Evolutionary conservation across 2,888 invertebrate genomes (phyloP).

Genomic region (Phyto melanocephala): DNA sequence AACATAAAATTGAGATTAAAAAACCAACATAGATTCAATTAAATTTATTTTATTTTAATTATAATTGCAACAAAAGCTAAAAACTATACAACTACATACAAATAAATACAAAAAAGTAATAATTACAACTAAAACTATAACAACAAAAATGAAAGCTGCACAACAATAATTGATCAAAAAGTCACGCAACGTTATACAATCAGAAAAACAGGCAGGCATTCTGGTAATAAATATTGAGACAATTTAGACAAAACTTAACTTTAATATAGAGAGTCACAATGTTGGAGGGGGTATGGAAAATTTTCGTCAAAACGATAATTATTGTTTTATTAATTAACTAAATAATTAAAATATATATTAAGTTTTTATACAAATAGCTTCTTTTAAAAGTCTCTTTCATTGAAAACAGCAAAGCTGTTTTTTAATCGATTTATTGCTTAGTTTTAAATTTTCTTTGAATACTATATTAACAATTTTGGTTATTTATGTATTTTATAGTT

Average conservation of each 20-base stretch:
- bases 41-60: conserved; percentile 59
- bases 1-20: conserved; percentile 39
- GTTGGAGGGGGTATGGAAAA: too few relatives aligned
- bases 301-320: too few relatives aligned
- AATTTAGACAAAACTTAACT: conserved; percentile 31
- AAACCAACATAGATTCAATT: conserved; percentile 51
- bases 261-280: too few relatives aligned
- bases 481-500: too few relatives aligned
- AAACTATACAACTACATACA: not conserved
- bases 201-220: conserved; percentile 16
- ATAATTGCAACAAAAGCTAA: conserved; percentile 39
- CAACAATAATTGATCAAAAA: conserved; percentile 64
- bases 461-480: too few relatives aligned
- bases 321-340: too few relatives aligned
- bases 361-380: too few relatives aligned
- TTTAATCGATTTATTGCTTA: too few relatives aligned
- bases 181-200: conserved; percentile 62
- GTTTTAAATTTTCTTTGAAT: too few relatives aligned
- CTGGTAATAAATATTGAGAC: conserved; percentile 33
- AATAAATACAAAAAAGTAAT: conserved; percentile 49
- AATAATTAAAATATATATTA: too few relatives aligned
- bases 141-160: conserved; percentile 58
- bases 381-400: too few relatives aligned
- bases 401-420: too few relatives aligned
- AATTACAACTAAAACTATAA: conserved; percentile 55